Evolutionary conservation across 2,888 invertebrate genomes (phyloP).

Genomic region (Panorpa germanica): DNA sequence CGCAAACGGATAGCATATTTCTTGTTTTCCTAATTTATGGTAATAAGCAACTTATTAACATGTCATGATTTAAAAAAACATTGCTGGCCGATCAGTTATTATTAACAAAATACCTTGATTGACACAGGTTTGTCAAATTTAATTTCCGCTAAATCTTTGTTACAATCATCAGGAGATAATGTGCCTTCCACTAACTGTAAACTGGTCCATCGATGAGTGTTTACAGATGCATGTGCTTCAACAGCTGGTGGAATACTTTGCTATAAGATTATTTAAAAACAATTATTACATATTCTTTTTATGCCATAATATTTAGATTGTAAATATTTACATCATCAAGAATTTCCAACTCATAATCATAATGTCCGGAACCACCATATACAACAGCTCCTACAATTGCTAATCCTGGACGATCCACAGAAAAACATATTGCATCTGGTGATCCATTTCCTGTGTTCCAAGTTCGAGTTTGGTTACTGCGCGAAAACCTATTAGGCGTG

Average conservation of each 20-base stretch:
- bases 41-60: slow-evolving; percentile 8
- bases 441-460: slow-evolving; percentile 98
- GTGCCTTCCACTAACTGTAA: slow-evolving; percentile 68
- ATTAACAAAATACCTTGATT: slow-evolving; percentile 43
- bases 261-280: slow-evolving; percentile 8
- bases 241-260: slow-evolving; percentile 6
- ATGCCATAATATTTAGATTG: slow-evolving; percentile 2
- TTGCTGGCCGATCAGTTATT: background rate
- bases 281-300: background rate
- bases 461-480: slow-evolving; percentile 71
- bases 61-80: background rate
- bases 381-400: slow-evolving; percentile 78
- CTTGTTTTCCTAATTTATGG: slow-evolving; percentile 44
- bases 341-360: slow-evolving; percentile 81
- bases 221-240: slow-evolving; percentile 15
- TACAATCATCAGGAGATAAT: slow-evolving; percentile 67
- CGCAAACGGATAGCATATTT: slow-evolving; percentile 78
- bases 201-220: slow-evolving; percentile 69
- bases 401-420: slow-evolving; percentile 78
- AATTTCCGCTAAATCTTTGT: slow-evolving; percentile 74
- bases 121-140: slow-evolving; percentile 79
- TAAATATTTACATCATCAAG: slow-evolving; percentile 49
- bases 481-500: slow-evolving; percentile 79
- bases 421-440: slow-evolving; percentile 89
- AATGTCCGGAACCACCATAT: slow-evolving; percentile 75